Conservation (phyloP, 2,113 vertebrate genomes). For the Muntiacus reevesi region DNA sequence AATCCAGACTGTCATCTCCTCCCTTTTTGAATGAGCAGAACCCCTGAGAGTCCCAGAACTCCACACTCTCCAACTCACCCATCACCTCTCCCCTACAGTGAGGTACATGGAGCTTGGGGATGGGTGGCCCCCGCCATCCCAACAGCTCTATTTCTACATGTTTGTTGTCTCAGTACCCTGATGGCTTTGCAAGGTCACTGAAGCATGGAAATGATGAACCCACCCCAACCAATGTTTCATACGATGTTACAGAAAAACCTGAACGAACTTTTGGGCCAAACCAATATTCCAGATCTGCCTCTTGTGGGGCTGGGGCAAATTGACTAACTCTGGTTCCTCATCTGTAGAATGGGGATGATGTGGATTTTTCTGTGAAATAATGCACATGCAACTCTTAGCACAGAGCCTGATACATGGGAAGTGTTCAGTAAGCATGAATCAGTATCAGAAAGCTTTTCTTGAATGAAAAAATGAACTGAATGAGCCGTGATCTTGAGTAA, state of each 20-base stretch:
- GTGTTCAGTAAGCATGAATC: not conserved
- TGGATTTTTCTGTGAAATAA: not conserved
- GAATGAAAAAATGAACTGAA: not conserved
- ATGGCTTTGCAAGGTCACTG: not conserved
- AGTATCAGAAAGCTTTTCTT: not conserved
- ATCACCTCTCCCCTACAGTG: too few relatives aligned
- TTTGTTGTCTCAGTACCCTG: not conserved
- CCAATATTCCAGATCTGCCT: not conserved
- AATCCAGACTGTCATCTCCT: not conserved
- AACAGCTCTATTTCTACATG: not conserved
- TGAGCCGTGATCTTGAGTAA: not conserved
- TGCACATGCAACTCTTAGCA: not conserved
- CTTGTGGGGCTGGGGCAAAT: not conserved
- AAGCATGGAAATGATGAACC: not conserved
- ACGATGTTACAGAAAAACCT: not conserved
- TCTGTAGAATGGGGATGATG: not conserved
- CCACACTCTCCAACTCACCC: not conserved
- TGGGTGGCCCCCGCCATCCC: not conserved
- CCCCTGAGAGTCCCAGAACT: not conserved
- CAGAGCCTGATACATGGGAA: not conserved
- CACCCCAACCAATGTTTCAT: rapidly evolving
- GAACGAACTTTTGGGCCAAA: not conserved
- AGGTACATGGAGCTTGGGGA: rapidly evolving
- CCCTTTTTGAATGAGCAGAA: not conserved
- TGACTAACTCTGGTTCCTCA: not conserved